Evolutionary conservation across 92 coral and sea anemone species (phyloP).

Genomic region (Palythoa grandiflora): DNA sequence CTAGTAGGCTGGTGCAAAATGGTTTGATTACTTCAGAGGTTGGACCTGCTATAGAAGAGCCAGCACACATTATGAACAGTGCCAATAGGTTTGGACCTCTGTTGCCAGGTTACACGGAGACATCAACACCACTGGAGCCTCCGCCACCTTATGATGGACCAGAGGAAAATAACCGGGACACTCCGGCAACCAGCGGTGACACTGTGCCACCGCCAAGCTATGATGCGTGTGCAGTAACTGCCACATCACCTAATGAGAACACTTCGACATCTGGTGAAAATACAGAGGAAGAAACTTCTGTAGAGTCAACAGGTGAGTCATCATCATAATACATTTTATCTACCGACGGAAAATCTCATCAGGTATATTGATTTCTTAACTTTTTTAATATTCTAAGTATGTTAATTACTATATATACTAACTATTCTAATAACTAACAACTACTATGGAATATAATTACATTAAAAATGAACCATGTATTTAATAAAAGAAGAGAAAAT

Average conservation of each 20-base stretch:
- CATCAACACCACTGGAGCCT: constrained; percentile 30
- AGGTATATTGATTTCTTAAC: too few relatives aligned
- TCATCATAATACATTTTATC: too few relatives aligned
- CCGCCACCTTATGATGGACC: constrained; percentile 34
- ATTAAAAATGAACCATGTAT: too few relatives aligned
- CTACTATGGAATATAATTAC: too few relatives aligned
- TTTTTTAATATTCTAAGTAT: too few relatives aligned
- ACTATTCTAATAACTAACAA: too few relatives aligned
- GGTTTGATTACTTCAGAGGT: constrained; percentile 17
- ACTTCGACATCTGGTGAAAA: not conserved
- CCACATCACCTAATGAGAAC: not conserved
- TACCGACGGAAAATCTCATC: too few relatives aligned
- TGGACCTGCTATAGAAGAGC: constrained; percentile 34
- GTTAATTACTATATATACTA: too few relatives aligned
- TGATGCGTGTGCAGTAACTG: not conserved
- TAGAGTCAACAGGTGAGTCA: not conserved
- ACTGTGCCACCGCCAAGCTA: constrained; percentile 30
- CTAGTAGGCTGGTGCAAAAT: not conserved
- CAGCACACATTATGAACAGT: constrained; percentile 16
- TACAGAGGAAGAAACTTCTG: not conserved
- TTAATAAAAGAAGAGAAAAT: too few relatives aligned
- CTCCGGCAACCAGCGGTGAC: not conserved
- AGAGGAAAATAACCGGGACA: not conserved
- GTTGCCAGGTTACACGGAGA: constrained; percentile 28
- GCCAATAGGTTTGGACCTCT: not conserved